Conservation (phyloP, 2,888 invertebrate species). For the Drosophila cognata region DNA sequence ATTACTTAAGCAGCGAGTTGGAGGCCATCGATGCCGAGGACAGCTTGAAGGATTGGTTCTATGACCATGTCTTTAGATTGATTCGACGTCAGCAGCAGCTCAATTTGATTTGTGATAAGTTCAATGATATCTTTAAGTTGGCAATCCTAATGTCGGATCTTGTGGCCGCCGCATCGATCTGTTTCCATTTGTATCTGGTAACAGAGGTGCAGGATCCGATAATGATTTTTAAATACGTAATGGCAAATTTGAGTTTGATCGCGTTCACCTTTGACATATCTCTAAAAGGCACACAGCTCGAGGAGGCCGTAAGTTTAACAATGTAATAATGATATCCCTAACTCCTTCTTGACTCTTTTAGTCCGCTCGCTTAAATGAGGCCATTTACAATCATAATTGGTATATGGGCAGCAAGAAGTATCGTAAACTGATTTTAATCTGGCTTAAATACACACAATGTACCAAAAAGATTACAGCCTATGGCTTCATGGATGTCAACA, state of each 20-base stretch:
- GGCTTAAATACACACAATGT: slow-evolving; percentile 53
- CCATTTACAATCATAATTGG: slow-evolving; percentile 56
- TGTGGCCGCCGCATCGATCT: slow-evolving; percentile 47
- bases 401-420: slow-evolving; percentile 48
- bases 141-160: slow-evolving; percentile 42
- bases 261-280: slow-evolving; percentile 60
- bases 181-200: slow-evolving; percentile 62
- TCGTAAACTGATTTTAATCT: slow-evolving; percentile 53
- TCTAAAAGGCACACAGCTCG: slow-evolving; percentile 56
- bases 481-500: slow-evolving; percentile 56
- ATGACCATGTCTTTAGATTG: slow-evolving; percentile 17
- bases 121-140: slow-evolving; percentile 60
- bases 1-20: slow-evolving; percentile 27
- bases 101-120: slow-evolving; percentile 45
- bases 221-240: slow-evolving; percentile 12
- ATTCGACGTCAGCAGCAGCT: slow-evolving; percentile 57
- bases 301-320: slow-evolving; percentile 54
- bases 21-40: slow-evolving; percentile 21
- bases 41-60: slow-evolving; percentile 25
- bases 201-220: slow-evolving; percentile 45
- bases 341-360: not conserved
- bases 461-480: slow-evolving; percentile 44
- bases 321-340: not conserved
- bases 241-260: slow-evolving; percentile 22
- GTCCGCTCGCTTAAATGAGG: slow-evolving; percentile 42